Conservation (phyloP, 1,140 invertebrate genomes). For the Penaeus indicus region DNA sequence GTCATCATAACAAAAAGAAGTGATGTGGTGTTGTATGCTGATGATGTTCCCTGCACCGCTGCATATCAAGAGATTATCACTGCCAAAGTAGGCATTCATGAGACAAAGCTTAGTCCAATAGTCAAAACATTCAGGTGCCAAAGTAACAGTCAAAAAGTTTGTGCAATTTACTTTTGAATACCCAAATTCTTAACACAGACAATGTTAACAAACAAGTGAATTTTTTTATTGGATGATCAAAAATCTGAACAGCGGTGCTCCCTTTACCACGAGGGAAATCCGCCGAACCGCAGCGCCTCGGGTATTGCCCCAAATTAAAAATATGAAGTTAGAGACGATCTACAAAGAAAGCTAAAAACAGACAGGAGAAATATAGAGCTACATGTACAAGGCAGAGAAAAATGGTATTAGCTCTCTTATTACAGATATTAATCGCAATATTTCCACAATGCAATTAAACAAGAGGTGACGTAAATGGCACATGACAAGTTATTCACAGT, state of each 20-base stretch:
- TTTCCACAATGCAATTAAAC: too few species aligned
- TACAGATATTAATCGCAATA: background rate
- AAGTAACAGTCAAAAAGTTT: too few species aligned
- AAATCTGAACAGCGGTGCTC: background rate
- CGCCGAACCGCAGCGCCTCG: background rate
- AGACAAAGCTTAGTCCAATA: too few species aligned
- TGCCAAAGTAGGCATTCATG: too few species aligned
- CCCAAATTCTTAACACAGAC: background rate
- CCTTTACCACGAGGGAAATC: background rate
- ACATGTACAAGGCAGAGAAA: background rate
- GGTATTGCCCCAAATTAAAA: background rate
- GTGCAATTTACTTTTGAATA: too few species aligned
- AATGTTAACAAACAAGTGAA: background rate
- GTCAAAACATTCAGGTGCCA: too few species aligned
- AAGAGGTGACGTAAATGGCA: too few species aligned
- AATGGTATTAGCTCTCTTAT: background rate
- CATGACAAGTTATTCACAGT: too few species aligned
- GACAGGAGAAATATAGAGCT: background rate
- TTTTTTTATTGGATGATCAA: background rate
- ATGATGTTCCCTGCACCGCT: too few species aligned
- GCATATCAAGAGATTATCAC: too few species aligned
- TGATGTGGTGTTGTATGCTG: too few species aligned
- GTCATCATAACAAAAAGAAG: too few species aligned
- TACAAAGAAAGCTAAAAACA: background rate
- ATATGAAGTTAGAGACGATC: background rate